Evolutionary conservation across 2,113 vertebrate species (phyloP), one percentile per base, ranked within the genome.

Genomic region (Ciconia boyciana): DNA sequence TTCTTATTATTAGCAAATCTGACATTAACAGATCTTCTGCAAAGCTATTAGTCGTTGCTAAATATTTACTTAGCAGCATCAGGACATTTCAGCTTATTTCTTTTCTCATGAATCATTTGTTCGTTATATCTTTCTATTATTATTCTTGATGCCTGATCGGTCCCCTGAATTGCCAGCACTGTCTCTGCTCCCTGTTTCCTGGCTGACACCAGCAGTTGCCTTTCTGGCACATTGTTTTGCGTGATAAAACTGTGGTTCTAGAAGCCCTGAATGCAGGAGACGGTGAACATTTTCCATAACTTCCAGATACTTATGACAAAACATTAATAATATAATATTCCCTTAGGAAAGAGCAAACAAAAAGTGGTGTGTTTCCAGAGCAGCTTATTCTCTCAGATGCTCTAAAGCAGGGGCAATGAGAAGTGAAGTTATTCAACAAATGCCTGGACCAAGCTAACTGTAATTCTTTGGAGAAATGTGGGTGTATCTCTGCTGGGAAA

Each of bases 401-500:
- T 71, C 16, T 77, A 62, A 88, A 70, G 80, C 57, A 61, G 57
- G 64, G 57, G 46, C 76, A 74, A 44, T 17, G 44, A 74, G 90
- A 62, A 84, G 52, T n/a, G 60, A 78, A 78, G 54, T 57, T 86
- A 82, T 60, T 89, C 76, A 55, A 7, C n/a, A 78, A 70, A 91
- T 17, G 80, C 54, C 83, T 93, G 70, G 65, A 54, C 55, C 41
- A 52, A 69, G 65, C 41, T 36, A 28, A 19, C 51, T 41, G 36
- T 24, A 83, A 87, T 62, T 76, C 81, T 80, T 83, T 25, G 43
- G 85, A 86, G 95, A 75, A 75, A 71, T 86, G 88, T 86, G 84
- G 91, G 75, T 85, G 83, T 88, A 82, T 72, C 64, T 92, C 81
- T 90, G 69, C 75, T 81, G 83, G 93, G 87, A 94, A 87, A 87